Conservation (phyloP, 2,797 vertebrate species). For the Brachymystax lenok region DNA sequence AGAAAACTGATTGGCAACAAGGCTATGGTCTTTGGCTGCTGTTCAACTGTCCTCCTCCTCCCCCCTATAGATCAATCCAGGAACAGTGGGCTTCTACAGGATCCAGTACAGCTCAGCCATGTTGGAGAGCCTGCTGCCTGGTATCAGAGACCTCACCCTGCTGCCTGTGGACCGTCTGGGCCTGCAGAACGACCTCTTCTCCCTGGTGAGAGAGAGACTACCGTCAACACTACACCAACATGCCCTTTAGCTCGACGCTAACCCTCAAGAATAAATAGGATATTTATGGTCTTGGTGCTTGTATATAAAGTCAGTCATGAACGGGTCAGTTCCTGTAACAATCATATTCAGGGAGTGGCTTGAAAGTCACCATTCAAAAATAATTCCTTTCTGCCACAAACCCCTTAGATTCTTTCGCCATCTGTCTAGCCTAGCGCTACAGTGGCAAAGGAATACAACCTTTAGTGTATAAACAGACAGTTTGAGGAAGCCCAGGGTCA, state of each 20-base stretch:
- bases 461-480: too few species aligned
- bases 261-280: too few species aligned
- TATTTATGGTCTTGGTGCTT: too few species aligned
- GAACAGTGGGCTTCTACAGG: conserved; percentile 96
- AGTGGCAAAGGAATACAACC: too few species aligned
- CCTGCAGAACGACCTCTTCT: conserved; percentile 97
- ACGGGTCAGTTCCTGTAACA: background rate
- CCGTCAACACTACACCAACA: too few species aligned
- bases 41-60: background rate
- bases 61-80: conserved; percentile 88
- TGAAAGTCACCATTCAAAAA: too few species aligned
- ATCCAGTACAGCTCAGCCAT: conserved; percentile 93
- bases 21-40: background rate
- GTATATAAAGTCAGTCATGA: background rate
- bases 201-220: conserved; percentile 80
- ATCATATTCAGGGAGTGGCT: background rate
- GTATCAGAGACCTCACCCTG: conserved; percentile 89
- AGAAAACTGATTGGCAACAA: background rate
- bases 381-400: background rate
- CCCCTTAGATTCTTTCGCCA: background rate
- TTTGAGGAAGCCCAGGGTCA: too few species aligned
- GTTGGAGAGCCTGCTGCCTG: conserved; percentile 91
- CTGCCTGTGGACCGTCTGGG: conserved; percentile 95
- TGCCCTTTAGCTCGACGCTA: background rate
- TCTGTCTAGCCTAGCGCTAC: too few species aligned